A percentile compares a stretch with the other conserved stretches of the same genome.
These are phyloP conservation scores for Campoletis sonorensis DNA, from an alignment of 1,140 invertebrate species.

Conservation along the genomic window DNA sequence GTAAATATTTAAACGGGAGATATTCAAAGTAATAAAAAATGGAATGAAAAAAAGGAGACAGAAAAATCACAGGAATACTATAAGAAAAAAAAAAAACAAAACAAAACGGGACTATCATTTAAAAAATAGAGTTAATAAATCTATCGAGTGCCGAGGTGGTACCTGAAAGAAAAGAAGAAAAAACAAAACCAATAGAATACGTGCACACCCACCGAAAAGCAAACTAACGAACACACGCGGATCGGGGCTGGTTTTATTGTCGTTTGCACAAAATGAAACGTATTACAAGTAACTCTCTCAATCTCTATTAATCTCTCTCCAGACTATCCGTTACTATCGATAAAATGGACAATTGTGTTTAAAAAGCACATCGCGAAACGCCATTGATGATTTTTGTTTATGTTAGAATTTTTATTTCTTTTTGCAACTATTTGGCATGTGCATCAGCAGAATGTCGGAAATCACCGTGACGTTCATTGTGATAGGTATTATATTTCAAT, in stretches of 20 bases:
- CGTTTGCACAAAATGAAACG: constrained; percentile 65
- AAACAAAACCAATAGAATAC: constrained; percentile 12
- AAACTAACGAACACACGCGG: constrained; percentile 42
- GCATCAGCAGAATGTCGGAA: background rate
- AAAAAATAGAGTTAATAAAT: constrained; percentile 23
- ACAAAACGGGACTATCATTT: constrained; percentile 26
- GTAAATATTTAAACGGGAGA: constrained; percentile 18
- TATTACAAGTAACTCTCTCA: constrained; percentile 54
- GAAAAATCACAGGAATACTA: constrained; percentile 6
- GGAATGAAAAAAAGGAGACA: constrained; percentile 7
- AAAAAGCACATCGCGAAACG: constrained; percentile 17
- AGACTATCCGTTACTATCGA: constrained; percentile 31
- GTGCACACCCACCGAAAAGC: constrained; percentile 39
- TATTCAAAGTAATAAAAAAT: constrained; percentile 13
- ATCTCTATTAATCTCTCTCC: constrained; percentile 24
- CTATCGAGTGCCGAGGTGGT: constrained; percentile 26
- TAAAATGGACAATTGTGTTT: constrained; percentile 15
- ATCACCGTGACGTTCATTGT: background rate
- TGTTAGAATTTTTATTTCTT: background rate
- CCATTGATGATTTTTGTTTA: constrained; percentile 11
- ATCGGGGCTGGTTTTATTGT: constrained; percentile 54
- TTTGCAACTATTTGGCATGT: background rate
- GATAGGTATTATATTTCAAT: background rate
- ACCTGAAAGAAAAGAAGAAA: background rate
- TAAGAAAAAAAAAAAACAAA: too few relatives aligned